These are phyloP conservation scores for Chrosomus eos DNA, from an alignment of 2,797 vertebrate species.

Conservation along the genomic window DNA sequence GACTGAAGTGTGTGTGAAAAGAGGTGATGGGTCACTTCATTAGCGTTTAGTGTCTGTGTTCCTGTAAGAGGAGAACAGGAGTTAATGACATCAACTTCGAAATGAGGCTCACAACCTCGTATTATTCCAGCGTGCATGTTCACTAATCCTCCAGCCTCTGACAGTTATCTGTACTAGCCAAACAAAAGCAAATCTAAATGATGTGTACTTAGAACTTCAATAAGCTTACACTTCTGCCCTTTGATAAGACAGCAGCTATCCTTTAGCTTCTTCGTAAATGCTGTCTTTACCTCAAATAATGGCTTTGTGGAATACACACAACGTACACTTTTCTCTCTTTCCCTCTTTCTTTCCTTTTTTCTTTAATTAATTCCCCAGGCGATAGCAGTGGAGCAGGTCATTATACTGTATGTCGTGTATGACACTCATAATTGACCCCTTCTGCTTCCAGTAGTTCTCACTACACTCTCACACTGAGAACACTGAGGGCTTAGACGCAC, in stretches of 20 bases:
- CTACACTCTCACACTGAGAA: background rate
- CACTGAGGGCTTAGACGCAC: background rate
- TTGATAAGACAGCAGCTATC: conserved; percentile 37
- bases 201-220: conserved; percentile 33
- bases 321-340: conserved; percentile 27
- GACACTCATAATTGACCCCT: conserved; percentile 53
- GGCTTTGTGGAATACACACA: conserved; percentile 8
- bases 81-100: conserved; percentile 41
- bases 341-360: conserved; percentile 17
- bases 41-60: conserved; percentile 48
- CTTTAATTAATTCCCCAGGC: conserved; percentile 79
- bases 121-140: conserved; percentile 16
- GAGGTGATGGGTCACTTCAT: conserved; percentile 53
- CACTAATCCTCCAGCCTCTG: conserved; percentile 27
- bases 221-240: conserved; percentile 27
- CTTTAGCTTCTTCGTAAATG: conserved; percentile 29
- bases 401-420: conserved; percentile 69
- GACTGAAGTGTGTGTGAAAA: conserved; percentile 36
- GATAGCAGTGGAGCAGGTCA: conserved; percentile 66
- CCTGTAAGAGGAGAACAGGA: conserved; percentile 37
- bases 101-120: conserved; percentile 31
- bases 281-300: conserved; percentile 10
- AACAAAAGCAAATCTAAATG: conserved; percentile 44
- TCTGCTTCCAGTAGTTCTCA: background rate
- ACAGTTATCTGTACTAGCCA: conserved; percentile 36